These are phyloP conservation scores for Scaptomyza hsui DNA, from an alignment of 1,140 invertebrate species.

Conservation along the genomic window DNA sequence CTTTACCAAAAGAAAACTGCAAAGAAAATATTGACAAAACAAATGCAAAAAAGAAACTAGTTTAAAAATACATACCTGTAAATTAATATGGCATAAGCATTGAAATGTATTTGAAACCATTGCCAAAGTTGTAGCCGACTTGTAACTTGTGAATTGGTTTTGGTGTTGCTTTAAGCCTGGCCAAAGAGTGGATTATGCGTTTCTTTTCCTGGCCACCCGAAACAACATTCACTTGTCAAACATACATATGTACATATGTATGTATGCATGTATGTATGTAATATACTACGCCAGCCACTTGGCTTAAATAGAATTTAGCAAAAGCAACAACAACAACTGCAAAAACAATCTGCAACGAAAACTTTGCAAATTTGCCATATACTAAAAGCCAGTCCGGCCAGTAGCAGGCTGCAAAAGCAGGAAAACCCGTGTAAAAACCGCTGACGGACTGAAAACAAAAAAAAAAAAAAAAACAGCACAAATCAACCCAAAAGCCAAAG, in stretches of 20 bases:
- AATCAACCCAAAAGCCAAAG: constrained; percentile 26
- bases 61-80: not conserved
- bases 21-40: not conserved
- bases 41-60: not conserved
- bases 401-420: constrained; percentile 35
- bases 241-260: too few relatives aligned
- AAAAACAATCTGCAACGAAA: constrained; percentile 5
- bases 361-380: constrained; percentile 39
- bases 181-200: constrained; percentile 4
- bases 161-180: constrained; percentile 8
- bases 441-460: constrained; percentile 15
- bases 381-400: constrained; percentile 47
- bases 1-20: not conserved
- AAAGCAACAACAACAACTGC: constrained; percentile 12
- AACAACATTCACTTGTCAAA: constrained; percentile 78
- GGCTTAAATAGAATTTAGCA: constrained; percentile 67
- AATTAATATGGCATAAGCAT: constrained; percentile 2
- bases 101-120: constrained; percentile 30
- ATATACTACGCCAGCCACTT: constrained; percentile 39
- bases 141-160: constrained; percentile 37
- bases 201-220: constrained; percentile 61
- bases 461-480: constrained; percentile 27
- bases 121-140: constrained; percentile 37
- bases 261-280: too few relatives aligned
- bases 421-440: constrained; percentile 29